Base-by-base conservation (phyloP, 2,888 invertebrate species). In the Nomada ruficornis region DNA sequence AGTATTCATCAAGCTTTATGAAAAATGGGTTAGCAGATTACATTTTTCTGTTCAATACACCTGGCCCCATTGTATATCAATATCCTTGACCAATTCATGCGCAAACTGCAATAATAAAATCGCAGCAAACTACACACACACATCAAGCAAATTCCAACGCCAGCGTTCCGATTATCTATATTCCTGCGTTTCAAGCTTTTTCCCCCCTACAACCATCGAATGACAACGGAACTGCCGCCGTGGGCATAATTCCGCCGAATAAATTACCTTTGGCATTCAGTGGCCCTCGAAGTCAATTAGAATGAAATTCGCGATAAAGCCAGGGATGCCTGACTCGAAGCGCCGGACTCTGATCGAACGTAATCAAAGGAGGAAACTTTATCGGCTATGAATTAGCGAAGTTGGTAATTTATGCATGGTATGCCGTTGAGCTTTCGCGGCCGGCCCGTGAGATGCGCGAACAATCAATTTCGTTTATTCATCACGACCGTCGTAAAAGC, bases 331-430 rank as follows among this genome's bases (percentile, higher is more conserved):
- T 50, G 26, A n/a, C 29, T 65, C 26, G 29, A n/a, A 18, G 13
- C 29, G 15, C 50, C 18, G 54, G 18, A 54, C 36, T 36, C 20
- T 54, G 54, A 54, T 72, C n/a, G 54, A 72, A 63, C 72, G 63
- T 54, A 54, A 63, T 72, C 72, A 63, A 54, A 54, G n/a, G 54
- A 9, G n/a, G 44, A 44, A 63, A 67, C 42, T 72, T 72, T 63
- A 63, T 72, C 63, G 54, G 10, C 63, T 42, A 72, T 60, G 72
- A 72, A 72, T 72, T 72, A 72, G 63, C 42, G 13, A 63, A 72
- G 54, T 63, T 72, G 52, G 71, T 52, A 54, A 70, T 70, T 70
- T 70, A 71, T 71, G 29, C 23, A 23, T 20, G 29, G 44, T 42
- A 11, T 18, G 11, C 55, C 20, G 15, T 20, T n/a, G 18, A 65